These are phyloP conservation scores for Lasioglossum marginatum DNA, from an alignment of 2,888 invertebrate genomes.

Conservation along the genomic window DNA sequence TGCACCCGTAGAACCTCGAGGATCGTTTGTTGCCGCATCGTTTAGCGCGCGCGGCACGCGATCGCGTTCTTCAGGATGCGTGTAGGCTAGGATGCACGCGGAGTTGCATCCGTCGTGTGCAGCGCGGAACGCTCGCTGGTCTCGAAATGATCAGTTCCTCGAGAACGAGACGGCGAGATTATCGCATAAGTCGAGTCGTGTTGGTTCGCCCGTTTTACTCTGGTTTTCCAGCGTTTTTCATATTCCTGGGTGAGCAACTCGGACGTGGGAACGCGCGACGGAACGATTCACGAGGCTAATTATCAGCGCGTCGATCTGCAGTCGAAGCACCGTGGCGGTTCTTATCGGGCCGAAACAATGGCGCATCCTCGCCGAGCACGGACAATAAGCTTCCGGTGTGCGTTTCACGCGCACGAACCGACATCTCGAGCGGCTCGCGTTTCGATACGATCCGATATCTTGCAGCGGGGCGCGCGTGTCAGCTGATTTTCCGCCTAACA, in stretches of 20 bases:
- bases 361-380: slow-evolving; percentile 51
- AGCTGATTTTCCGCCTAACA: neutral
- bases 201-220: neutral
- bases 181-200: too few species aligned
- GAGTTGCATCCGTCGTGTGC: neutral
- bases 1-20: neutral
- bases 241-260: slow-evolving; percentile 39
- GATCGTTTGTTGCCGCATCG: slow-evolving; percentile 5
- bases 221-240: neutral
- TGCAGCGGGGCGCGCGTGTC: neutral
- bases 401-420: slow-evolving; percentile 62
- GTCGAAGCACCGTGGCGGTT: slow-evolving; percentile 38
- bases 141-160: neutral
- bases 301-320: slow-evolving; percentile 59
- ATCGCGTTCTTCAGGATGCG: slow-evolving; percentile 1
- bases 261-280: slow-evolving; percentile 60
- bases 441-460: neutral
- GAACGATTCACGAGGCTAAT: slow-evolving; percentile 40
- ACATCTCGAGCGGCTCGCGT: slow-evolving; percentile 47
- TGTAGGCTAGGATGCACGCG: neutral
- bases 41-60: slow-evolving; percentile 1
- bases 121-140: neutral
- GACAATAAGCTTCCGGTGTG: slow-evolving; percentile 75
- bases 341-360: slow-evolving; percentile 64
- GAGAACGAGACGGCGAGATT: neutral